A percentile compares a stretch with the other conserved stretches of the same genome.
These are phyloP conservation scores for Yponomeuta malinellus DNA, from an alignment of 2,888 invertebrate species.

Conservation along the genomic window DNA sequence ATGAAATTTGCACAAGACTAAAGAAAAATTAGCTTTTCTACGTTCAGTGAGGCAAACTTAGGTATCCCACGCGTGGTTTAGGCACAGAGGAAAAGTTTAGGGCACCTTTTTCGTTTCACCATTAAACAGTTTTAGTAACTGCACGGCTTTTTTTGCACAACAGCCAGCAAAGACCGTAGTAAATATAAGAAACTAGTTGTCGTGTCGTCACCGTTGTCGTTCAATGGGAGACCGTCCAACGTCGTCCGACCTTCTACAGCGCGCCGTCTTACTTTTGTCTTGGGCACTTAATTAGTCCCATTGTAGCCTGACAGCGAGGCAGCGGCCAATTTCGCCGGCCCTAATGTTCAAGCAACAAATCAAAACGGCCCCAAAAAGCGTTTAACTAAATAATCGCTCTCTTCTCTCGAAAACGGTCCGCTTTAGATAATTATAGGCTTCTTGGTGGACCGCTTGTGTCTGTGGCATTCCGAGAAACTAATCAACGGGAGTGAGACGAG, in stretches of 20 bases:
- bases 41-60: no score
- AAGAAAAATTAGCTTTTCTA: no score
- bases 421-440: constrained; percentile 71
- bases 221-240: no score
- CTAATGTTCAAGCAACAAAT: constrained; percentile 54
- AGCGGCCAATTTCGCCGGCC: constrained; percentile 50
- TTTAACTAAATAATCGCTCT: constrained; percentile 71
- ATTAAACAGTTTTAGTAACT: no score
- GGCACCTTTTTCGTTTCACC: no score
- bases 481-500: constrained; percentile 9
- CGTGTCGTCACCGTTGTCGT: no score
- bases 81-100: no score
- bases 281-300: constrained; percentile 69
- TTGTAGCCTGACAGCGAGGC: constrained; percentile 68
- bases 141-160: no score
- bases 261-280: constrained; percentile 20
- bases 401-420: constrained; percentile 55
- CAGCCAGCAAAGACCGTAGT: no score
- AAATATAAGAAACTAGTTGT: no score
- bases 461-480: constrained; percentile 15
- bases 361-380: constrained; percentile 64
- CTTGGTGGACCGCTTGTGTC: constrained; percentile 25
- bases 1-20: no score
- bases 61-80: no score
- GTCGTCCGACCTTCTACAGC: not conserved